Conservation (phyloP, 2,888 invertebrate species). For the Idaea dimidiata region DNA sequence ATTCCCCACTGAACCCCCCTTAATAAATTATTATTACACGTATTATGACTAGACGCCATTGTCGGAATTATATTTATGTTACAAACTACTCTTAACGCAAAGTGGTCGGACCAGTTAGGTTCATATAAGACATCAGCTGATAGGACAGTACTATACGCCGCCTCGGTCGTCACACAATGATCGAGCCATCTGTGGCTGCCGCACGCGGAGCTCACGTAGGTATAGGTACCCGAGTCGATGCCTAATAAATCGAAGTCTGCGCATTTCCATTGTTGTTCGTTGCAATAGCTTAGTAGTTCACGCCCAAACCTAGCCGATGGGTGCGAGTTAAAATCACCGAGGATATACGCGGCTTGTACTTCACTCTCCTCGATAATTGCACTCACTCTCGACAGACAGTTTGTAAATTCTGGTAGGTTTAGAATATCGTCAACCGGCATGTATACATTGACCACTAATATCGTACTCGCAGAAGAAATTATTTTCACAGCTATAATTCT, state of each 20-base stretch:
- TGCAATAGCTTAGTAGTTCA: slow-evolving; percentile 15
- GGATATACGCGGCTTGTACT: slow-evolving; percentile 18
- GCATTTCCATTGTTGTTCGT: slow-evolving; percentile 19
- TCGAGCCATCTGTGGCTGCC: slow-evolving; percentile 23
- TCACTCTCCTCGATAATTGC: slow-evolving; percentile 20
- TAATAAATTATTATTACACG: background rate
- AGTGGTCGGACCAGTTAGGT: slow-evolving; percentile 14
- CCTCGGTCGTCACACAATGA: slow-evolving; percentile 17
- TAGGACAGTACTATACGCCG: slow-evolving; percentile 5
- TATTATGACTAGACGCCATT: background rate
- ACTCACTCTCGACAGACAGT: slow-evolving; percentile 21
- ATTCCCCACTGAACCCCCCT: slow-evolving; percentile 4
- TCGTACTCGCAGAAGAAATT: slow-evolving; percentile 5
- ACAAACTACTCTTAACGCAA: slow-evolving; percentile 9
- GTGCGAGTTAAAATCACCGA: slow-evolving; percentile 28
- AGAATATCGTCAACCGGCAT: slow-evolving; percentile 26
- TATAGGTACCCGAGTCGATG: slow-evolving; percentile 14
- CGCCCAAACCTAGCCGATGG: slow-evolving; percentile 19
- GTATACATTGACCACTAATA: slow-evolving; percentile 24
- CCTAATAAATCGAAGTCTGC: slow-evolving; percentile 13
- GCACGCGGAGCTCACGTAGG: slow-evolving; percentile 23
- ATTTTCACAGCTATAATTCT: background rate
- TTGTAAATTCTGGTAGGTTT: slow-evolving; percentile 22
- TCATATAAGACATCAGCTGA: slow-evolving; percentile 8
- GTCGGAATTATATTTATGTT: slow-evolving; percentile 3